Base-by-base conservation (phyloP, 92 coral and sea anemone genomes). In the Anthopleura xanthogrammica region DNA sequence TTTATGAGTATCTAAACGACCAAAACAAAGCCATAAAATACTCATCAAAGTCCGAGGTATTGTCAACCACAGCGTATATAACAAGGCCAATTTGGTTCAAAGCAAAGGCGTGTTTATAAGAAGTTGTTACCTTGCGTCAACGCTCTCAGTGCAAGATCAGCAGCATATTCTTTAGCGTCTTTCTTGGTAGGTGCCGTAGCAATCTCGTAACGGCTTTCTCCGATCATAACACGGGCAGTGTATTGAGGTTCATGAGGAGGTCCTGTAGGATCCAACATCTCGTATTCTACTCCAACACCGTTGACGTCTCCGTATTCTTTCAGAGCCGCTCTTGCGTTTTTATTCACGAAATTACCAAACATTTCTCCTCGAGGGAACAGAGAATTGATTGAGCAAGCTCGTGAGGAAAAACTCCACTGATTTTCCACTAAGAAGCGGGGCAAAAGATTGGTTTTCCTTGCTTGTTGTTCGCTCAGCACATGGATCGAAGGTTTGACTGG, bases 131-230 rank as follows among this genome's bases (percentile, higher is more conserved):
- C 91, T 85, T 90, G 87, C 43, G 86, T 57, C 84, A 85, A 76
- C 76, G 79, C 91, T 87, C 90, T 92, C 74, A 93, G 83, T 75
- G 97, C 97, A 54, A 91, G 84, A 84, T 93, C 97, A 42, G 97
- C 97, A 36, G 97, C 97, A 60, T 76, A 85, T 55, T 93, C 95
- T 71, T 93, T 93, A 17, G 97, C 97, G n/a, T 93, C 97, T 81
- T 87, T 91, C 90, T 91, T 93, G 43, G 90, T 82, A 1, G 89
- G 78, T 55, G 95, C 92, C 39, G 94, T 85, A 41, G 94, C 94
- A 41, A 89, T 84, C 23, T 75, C 88, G 60, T 88, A 93, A 16
- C 82, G 65, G 64, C 83, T 90, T 70, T 91, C 92, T 39, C 97
- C 97, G 1, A 93, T 86, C 77, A 82, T 80, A 5, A 94, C 97